Evolutionary conservation across 2,797 vertebrate genomes (phyloP), one percentile per base, ranked within the genome.

Genomic region (Nyctibius grandis): DNA sequence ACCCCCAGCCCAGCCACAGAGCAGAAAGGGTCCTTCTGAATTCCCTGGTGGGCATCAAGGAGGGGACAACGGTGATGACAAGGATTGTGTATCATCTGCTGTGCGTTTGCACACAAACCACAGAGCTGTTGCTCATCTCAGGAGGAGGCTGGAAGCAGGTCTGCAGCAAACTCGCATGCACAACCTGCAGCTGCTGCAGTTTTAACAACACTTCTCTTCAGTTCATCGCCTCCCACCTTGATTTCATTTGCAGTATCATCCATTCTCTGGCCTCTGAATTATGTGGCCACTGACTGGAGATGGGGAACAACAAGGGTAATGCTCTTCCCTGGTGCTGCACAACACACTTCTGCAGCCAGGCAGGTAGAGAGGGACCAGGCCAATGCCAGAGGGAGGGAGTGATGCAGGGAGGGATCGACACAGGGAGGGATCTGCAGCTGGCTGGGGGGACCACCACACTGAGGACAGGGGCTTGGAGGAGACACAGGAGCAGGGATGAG

Each of bases 381-480:
- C 0, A 6, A 2, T 33, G 44, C 31, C 3, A 5, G 57, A 38
- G 80, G 0, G 18, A 56, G 38, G 8, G 31, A 72, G 42, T 1
- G 15, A 86, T 1, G 4, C 8, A 9, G 33, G 25, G 68, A 56
- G 36, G 28, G 57, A 54, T 3, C 53, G n/a, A n/a, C n/a, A n/a
- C 8, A 9, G 33, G 25, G 68, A 56, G 36, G 28, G 57, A 54
- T 3, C 53, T 34, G 5, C 12, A 22, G 33, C 25, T 11, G 5
- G 34, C 33, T 8, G 0, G 0, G 29, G 40, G 36, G 29, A 11
- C 6, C 4, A 10, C 15, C 33, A 15, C 6, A 0, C 0, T 0
- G 47, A 34, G 61, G 3, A 40, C 0, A 0, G 12, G 51, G 28
- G 4, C n/a, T 73, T 34, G 34, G 28, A 82, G 74, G 33, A 67